Evolutionary conservation across 1,140 invertebrate genomes (phyloP).

Genomic region (Camponotus floridanus): DNA sequence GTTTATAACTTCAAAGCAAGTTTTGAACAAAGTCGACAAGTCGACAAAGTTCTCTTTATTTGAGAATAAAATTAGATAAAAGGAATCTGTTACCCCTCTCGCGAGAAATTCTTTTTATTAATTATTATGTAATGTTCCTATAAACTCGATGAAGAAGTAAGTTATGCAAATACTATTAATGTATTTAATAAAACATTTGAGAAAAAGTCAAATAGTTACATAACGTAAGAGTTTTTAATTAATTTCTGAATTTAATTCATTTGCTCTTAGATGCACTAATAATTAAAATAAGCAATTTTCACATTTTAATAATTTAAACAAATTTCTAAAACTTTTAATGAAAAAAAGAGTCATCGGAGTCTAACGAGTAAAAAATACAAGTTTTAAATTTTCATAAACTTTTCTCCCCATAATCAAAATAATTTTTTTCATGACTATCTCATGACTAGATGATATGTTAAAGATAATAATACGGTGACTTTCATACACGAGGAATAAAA

Average conservation of each 20-base stretch:
- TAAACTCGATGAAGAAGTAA: neutral
- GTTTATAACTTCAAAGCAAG: slow-evolving; percentile 25
- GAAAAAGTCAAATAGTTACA: neutral
- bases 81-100: neutral
- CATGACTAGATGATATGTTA: neutral
- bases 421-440: too few relatives aligned
- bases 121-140: slow-evolving; percentile 1
- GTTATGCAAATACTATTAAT: neutral
- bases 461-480: neutral
- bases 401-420: too few relatives aligned
- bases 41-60: slow-evolving; percentile 17
- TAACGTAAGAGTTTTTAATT: neutral
- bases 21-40: neutral
- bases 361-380: too few relatives aligned
- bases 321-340: too few relatives aligned
- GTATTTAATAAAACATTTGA: neutral
- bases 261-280: neutral
- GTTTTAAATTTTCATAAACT: too few relatives aligned
- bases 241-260: neutral
- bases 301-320: neutral
- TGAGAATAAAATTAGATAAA: neutral
- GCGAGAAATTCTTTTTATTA: neutral
- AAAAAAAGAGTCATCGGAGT: too few relatives aligned
- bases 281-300: neutral
- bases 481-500: too few relatives aligned